Evolutionary conservation across 1,140 invertebrate genomes (phyloP).

Genomic region (Zaprionus inermis): DNA sequence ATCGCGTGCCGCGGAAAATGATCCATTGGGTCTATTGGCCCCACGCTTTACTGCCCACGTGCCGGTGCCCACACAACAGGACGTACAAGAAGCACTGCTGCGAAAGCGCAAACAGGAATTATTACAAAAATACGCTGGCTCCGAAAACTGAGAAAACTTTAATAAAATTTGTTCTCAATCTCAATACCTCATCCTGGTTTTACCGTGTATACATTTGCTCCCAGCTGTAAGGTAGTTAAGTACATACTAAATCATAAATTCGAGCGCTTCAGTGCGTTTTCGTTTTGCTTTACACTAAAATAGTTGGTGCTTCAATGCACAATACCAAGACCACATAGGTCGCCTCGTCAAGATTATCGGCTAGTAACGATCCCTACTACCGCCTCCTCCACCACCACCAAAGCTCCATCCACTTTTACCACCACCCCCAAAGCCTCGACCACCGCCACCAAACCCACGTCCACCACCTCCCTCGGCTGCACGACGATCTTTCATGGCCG

Average conservation of each 20-base stretch:
- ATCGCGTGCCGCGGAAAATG: conserved; percentile 41
- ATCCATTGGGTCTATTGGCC: conserved; percentile 78
- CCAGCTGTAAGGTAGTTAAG: neutral
- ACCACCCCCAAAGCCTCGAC: conserved; percentile 41
- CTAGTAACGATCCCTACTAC: conserved; percentile 33
- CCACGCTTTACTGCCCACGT: conserved; percentile 92
- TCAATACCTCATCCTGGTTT: neutral
- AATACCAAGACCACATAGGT: conserved; percentile 1
- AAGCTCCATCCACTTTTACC: conserved; percentile 63
- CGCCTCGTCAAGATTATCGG: neutral
- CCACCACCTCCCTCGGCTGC: conserved; percentile 82
- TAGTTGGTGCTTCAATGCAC: neutral
- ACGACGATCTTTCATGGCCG: conserved; percentile 87
- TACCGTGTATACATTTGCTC: neutral
- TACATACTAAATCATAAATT: conserved; percentile 21
- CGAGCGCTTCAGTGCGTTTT: conserved; percentile 52
- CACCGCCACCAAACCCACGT: conserved; percentile 73
- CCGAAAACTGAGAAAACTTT: conserved; percentile 42
- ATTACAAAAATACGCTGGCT: conserved; percentile 88
- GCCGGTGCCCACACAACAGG: conserved; percentile 93
- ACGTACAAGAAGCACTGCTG: conserved; percentile 95
- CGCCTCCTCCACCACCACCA: conserved; percentile 32
- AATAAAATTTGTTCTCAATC: conserved; percentile 12
- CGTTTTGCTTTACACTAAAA: conserved; percentile 19
- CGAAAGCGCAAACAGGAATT: conserved; percentile 95